Base-by-base conservation (phyloP, 2,888 invertebrate species). In the Drosophila paranaensis region DNA sequence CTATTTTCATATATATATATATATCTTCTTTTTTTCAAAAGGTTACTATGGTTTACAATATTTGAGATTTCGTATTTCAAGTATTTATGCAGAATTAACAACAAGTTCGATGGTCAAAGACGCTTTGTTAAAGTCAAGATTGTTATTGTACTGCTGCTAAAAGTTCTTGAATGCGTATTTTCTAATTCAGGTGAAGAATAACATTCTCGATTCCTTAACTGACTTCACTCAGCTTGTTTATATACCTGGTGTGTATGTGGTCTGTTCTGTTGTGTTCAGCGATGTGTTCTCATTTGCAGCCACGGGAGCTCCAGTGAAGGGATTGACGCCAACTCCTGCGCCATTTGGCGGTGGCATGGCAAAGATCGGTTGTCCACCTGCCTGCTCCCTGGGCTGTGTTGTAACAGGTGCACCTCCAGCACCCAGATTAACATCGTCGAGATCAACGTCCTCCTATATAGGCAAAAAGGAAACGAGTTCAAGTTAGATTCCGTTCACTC, bases 221-320 rank as follows among this genome's bases (percentile, higher is more conserved):
- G 66, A 45, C 2, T 20, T 20, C 20, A 20, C 33, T 39, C 39
- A 46, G 20, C 65, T 25, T 55, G 69, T 81, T 91, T 91, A 91
- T 90, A 92, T 93, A 93, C 93, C 93, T 93, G 93, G 93, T 81
- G 93, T 93, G 85, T 93, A 93, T 75, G 92, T 93, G 71, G 92
- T 90, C 82, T 92, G 92, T 83, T 92, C 93, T 77, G 92, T 89
- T 81, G 92, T 90, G 85, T 93, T 93, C 74, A 93, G 90, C 76
- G 92, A 93, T 64, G 93, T 93, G 70, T 90, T 91, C 83, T 93
- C 93, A 50, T 91, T 93, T 51, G 93, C 91, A 6, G 92, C 89
- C 35, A 91, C 91, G 14, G 91, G 91, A 58, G 91, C 91, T 42
- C 91, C 91, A 13, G 92, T 92, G 71, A 93, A 93, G 16, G 93